Conservation (phyloP, 2,113 vertebrate species). For the Mormyrus lacerda region DNA sequence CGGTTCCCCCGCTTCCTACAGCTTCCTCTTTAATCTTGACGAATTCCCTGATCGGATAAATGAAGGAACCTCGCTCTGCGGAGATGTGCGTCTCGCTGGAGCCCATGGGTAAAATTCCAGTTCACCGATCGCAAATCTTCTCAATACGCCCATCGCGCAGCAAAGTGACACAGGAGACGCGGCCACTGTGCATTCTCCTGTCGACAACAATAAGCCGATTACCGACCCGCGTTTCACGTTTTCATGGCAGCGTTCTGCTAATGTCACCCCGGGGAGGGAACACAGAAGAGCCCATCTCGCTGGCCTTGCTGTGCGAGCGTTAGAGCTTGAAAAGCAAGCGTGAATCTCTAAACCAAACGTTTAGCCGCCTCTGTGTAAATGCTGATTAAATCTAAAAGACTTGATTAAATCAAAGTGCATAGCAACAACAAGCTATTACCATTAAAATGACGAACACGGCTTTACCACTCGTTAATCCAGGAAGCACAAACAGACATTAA, state of each 20-base stretch:
- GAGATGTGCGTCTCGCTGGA: conserved; percentile 6
- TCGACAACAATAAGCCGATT: background rate
- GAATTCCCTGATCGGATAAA: conserved; percentile 29
- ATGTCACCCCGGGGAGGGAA: background rate
- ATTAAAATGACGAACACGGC: background rate
- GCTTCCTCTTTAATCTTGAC: conserved; percentile 23
- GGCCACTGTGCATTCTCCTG: background rate
- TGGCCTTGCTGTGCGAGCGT: background rate
- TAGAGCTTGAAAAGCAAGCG: background rate
- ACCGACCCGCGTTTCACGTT: background rate
- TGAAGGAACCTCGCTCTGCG: conserved; percentile 26
- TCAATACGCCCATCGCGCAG: conserved; percentile 27
- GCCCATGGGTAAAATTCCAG: conserved; percentile 1
- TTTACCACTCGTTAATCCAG: background rate
- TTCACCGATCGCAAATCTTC: conserved; percentile 5
- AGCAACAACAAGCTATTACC: background rate
- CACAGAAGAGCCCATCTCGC: background rate
- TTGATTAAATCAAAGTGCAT: conserved; percentile 11
- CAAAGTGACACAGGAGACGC: background rate
- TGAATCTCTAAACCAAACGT: background rate
- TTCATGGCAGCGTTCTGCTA: background rate
- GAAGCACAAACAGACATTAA: background rate
- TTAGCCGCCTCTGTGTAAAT: conserved; percentile 7
- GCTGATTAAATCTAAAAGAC: background rate
- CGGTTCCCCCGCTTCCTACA: conserved; percentile 19